Base-by-base conservation (phyloP, 2,113 vertebrate species). In the Micronycteris hirsuta region DNA sequence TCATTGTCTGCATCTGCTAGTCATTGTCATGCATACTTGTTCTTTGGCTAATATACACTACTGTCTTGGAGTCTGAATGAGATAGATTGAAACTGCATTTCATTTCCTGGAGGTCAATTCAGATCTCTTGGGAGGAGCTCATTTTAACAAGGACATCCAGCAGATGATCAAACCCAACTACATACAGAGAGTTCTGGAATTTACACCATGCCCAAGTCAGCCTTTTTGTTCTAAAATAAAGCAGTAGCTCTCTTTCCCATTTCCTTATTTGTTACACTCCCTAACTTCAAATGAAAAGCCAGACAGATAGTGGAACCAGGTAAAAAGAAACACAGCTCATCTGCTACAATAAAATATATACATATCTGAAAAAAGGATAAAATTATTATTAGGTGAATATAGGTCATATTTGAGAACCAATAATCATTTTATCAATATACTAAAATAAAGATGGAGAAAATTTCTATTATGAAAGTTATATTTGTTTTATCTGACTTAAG, bases 151-250 rank as follows among this genome's bases (percentile, higher is more conserved):
- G 38, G 24, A 45, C 52, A 80, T 65, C 28, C 38, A 71, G 80
- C 2, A 65, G 45, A 7, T 80, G 24, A 85, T 28, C 49, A 80
- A 81, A 56, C 10, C 2, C 43, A 88, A 7, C 33, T n/a, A 6
- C 7, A n/a, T 20, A 83, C 7, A 92, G 74, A 70, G n/a, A 86
- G 14, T 54, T 41, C 85, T 78, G 7, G 47, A 45, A 33, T 10
- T 88, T 54, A 54, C n/a, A 10, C 3, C 38, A 65, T 38, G 31
- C 20, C 67, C 13, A 2, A 28, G 56, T 70, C n/a, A 43, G 13
- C 4, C 20, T 96, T 73, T 89, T 38, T 65, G 28, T 93, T 81
- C 33, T 82, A 91, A 91, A 71, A 26, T 61, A 82, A 86, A 7
- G 4, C 3, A 1, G 20, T 24, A 38, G 11, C 19, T 85, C 1